Base-by-base conservation (phyloP, 2,888 invertebrate genomes). In the Nebria salina region DNA sequence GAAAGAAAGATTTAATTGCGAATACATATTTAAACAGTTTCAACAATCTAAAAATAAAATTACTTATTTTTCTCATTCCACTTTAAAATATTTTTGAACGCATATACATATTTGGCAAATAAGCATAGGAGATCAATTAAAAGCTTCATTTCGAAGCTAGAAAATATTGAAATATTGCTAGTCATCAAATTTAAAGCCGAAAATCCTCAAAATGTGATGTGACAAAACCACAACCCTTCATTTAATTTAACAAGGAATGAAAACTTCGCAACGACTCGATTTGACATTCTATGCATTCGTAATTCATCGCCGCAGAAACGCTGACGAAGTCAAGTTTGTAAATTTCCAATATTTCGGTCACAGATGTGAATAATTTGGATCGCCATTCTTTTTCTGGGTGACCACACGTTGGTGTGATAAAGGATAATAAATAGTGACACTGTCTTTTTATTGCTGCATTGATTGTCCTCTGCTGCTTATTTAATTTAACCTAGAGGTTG, bases 281-380 rank as follows among this genome's bases (percentile, higher is more conserved):
- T 54, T 70, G 70, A 20, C 70, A 70, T 26, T 15, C 66, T 25
- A 66, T 66, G 66, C 66, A 66, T 66, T 70, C 70, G 70, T 70
- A 70, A 70, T 54, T 54, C 54, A 11, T 70, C 70, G 25, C 70
- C 25, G 6, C 20, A 70, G 70, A 15, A 77, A 77, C 34, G 79
- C 79, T 79, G 79, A 79, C 79, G 74, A 74, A 74, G 78, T 73
- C 74, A 74, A 79, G 54, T 66, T 66, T 13, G 65, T 54, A 75
- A 65, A 74, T 66, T 79, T 79, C 74, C 79, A 79, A 79, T 79
- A 79, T 79, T 74, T 74, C 54, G 74, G 75, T 74, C 68, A 68
- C 79, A 79, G 79, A 79, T 79, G 79, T 66, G 75, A 68, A 79
- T 79, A 79, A 79, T 79, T 72, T 77, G 4, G 54, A 34, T 34